Evolutionary conservation across 2,797 vertebrate genomes (phyloP), one percentile per base, ranked within the genome.

Genomic region (Dallia pectoralis): DNA sequence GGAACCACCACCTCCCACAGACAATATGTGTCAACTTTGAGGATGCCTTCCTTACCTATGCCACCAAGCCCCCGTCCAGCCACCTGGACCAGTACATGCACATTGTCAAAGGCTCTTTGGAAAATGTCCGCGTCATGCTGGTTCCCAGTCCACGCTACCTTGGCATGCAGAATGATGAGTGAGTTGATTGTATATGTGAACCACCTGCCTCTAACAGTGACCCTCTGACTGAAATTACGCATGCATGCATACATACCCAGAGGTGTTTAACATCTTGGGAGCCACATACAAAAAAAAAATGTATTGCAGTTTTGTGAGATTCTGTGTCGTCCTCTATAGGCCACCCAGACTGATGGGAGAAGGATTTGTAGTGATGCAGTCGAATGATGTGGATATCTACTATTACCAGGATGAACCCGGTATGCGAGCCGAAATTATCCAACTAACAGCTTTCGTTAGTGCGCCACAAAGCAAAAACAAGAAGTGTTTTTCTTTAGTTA

Each of bases 401-500:
- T 99, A 99, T 79, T 99, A 99, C 76, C 97, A 97, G 93, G 98
- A 99, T 84, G 96, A 99, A 87, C 97, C 98, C 86, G 98, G 98
- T 98, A 91, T 12, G 40, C n/a, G n/a, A n/a, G n/a, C n/a, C n/a
- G n/a, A n/a, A n/a, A n/a, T n/a, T n/a, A n/a, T n/a, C n/a, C n/a
- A n/a, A n/a, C n/a, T n/a, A n/a, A n/a, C n/a, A n/a, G n/a, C n/a
- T n/a, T n/a, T n/a, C n/a, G n/a, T n/a, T n/a, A n/a, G n/a, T n/a
- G n/a, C n/a, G n/a, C n/a, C n/a, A n/a, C n/a, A n/a, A n/a, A n/a
- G n/a, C n/a, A n/a, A n/a, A n/a, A n/a, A n/a, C n/a, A n/a, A n/a
- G n/a, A n/a, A n/a, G n/a, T n/a, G n/a, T n/a, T n/a, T n/a, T n/a
- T n/a, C n/a, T n/a, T n/a, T n/a, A n/a, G n/a, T n/a, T n/a, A n/a